phyloP scores from a whole-genome alignment of 2,113 vertebrate genomes.

The Stigmatopora nigra region DNA sequence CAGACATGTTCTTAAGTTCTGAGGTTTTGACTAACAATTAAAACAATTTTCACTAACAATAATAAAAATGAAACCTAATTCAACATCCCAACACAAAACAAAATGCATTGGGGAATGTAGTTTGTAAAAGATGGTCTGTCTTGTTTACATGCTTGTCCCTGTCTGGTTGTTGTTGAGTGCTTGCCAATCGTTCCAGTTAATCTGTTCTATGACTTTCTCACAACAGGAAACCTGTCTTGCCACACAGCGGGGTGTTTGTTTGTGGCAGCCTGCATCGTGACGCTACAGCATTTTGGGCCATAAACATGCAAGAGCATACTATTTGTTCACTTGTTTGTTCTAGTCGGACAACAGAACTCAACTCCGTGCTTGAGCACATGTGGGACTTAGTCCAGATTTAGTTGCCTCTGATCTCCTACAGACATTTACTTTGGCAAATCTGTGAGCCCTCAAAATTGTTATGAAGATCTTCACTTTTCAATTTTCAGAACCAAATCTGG shows the following conservation, averaged over 20 bases:
- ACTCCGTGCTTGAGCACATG: neutral
- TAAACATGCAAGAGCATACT: constrained; percentile 32
- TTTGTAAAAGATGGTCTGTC: neutral
- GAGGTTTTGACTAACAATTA: too few relatives aligned
- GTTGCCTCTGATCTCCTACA: too few relatives aligned
- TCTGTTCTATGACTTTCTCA: constrained; percentile 27
- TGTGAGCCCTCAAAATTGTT: too few relatives aligned
- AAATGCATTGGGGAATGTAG: too few relatives aligned
- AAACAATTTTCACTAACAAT: too few relatives aligned
- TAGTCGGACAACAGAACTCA: constrained; percentile 5
- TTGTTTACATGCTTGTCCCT: constrained; percentile 16
- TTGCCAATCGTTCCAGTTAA: constrained; percentile 38
- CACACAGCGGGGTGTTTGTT: constrained; percentile 31
- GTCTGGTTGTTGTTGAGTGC: constrained; percentile 38
- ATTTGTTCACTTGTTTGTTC: constrained; percentile 37
- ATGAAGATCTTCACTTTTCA: too few relatives aligned
- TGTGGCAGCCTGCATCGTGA: constrained; percentile 31
- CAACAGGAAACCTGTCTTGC: constrained; percentile 37
- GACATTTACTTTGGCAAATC: too few relatives aligned
- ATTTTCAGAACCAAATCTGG: neutral
- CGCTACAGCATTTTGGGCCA: constrained; percentile 38
- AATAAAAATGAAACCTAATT: too few relatives aligned
- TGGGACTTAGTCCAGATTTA: constrained; percentile 16
- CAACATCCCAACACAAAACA: too few relatives aligned
- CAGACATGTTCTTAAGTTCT: too few relatives aligned